Evolutionary conservation across 1,140 invertebrate species (phyloP), one percentile per base, ranked within the genome.

Genomic region (Ladona fulva): DNA sequence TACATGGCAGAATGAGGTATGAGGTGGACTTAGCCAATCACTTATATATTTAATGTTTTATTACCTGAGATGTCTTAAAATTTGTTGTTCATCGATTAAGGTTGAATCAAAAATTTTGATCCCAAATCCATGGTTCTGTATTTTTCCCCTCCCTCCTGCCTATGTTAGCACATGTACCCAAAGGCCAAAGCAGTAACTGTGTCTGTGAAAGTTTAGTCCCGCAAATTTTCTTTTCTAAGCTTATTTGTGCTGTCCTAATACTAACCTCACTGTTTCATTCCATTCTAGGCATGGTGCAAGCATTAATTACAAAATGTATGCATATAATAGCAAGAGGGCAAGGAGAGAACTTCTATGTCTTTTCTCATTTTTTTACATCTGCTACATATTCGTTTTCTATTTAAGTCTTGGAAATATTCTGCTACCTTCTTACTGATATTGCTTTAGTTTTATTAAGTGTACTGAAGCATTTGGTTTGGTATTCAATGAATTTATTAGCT

Each of bases 1-100:
- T 84, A 97, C 98, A 19, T 99, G 98, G 97, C 98, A 99, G 89
- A 93, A 89, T 83, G 98, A 99, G 88, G 93, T 93, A 84, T 84
- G 8, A 42, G 12, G n/a, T n/a, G 14, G 25, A 22, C 52, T 66
- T 3, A 66, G 52, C 52, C 52, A 66, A 6, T 66, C 52, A 12
- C 52, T 6, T 66, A 66, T 19, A 3, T 8, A 37, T 37, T 6
- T 12, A 66, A 6, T 66, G 52, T 66, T 66, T 66, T 37, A 37
- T 37, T 8, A 37, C 29, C 29, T 37, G 8, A 37, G 29, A 66
- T 12, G 12, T 22, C 52, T 66, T 12, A 22, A 3, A 66, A 66
- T 16, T 66, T 16, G 3, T 66, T 66, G 3, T 19, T 66, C 5
- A 11, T 10, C 44, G n/a, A 6, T 22, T 6, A 66, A 22, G 52